Evolutionary conservation across 2,113 vertebrate species (phyloP).

Genomic region (Callipepla squamata): DNA sequence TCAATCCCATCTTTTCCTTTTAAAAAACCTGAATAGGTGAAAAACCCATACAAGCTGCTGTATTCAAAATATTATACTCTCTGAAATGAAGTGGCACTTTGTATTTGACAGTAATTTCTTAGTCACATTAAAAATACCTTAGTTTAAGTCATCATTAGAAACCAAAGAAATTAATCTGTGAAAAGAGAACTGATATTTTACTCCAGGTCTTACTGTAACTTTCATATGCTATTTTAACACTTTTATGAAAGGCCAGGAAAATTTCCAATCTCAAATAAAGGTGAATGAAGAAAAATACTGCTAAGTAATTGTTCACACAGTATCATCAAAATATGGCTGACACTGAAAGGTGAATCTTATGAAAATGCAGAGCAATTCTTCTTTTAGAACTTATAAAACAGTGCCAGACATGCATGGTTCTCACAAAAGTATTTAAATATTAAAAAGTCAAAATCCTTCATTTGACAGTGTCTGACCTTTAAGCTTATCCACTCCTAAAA

Average conservation of each 20-base stretch:
- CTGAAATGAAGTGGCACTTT: background rate
- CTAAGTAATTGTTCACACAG: background rate
- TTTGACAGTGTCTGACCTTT: constrained; percentile 82
- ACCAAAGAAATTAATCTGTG: background rate
- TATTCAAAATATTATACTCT: background rate
- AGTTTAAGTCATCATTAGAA: background rate
- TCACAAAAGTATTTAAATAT: constrained; percentile 75
- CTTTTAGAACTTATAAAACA: constrained; percentile 65
- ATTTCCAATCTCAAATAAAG: background rate
- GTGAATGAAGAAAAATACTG: background rate
- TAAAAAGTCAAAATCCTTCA: constrained; percentile 76
- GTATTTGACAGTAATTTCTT: background rate
- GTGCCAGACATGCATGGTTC: constrained; percentile 63
- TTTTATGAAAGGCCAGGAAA: background rate
- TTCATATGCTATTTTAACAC: background rate
- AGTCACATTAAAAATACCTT: background rate
- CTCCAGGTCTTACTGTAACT: background rate
- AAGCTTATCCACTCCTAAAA: constrained; percentile 80
- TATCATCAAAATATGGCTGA: constrained; percentile 2
- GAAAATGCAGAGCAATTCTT: constrained; percentile 56
- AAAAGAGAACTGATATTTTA: background rate
- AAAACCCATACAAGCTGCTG: background rate
- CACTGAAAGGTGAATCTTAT: constrained; percentile 46
- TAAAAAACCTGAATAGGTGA: background rate
- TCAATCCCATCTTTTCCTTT: background rate